phyloP scores from a whole-genome alignment of 1,140 invertebrate genomes.

The Eubasilissa regina region DNA sequence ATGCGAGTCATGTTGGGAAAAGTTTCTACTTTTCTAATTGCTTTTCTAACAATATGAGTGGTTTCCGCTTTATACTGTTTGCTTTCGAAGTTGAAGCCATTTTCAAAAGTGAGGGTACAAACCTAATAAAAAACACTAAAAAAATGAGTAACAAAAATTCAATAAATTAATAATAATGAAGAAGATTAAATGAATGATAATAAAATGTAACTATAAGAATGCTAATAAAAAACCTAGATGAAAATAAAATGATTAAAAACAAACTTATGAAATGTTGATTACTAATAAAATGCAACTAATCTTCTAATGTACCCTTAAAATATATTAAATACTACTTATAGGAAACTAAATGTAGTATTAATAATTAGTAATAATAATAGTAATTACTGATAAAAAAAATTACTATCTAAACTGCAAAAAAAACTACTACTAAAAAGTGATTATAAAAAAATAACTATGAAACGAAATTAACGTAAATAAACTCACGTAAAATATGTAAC shows the following conservation, averaged over 20 bases:
- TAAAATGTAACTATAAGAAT: not conserved
- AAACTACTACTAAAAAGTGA: too few relatives aligned
- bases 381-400: too few relatives aligned
- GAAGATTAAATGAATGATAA: not conserved
- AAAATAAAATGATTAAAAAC: not conserved
- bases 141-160: not conserved
- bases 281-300: not conserved
- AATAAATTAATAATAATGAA: not conserved
- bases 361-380: too few relatives aligned
- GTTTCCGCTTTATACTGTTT: not conserved
- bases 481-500: too few relatives aligned
- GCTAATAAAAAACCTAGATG: not conserved
- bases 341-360: too few relatives aligned
- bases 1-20: too few relatives aligned
- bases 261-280: not conserved
- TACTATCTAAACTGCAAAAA: too few relatives aligned
- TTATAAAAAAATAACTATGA: too few relatives aligned
- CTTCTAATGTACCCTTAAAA: not conserved
- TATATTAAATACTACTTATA: too few relatives aligned
- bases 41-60: not conserved
- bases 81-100: not conserved
- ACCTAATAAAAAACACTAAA: not conserved
- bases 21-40: too few relatives aligned
- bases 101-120: not conserved
- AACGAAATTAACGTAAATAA: too few relatives aligned